Conservation (phyloP, 2,888 invertebrate species). For the Cerastis leucographa region DNA sequence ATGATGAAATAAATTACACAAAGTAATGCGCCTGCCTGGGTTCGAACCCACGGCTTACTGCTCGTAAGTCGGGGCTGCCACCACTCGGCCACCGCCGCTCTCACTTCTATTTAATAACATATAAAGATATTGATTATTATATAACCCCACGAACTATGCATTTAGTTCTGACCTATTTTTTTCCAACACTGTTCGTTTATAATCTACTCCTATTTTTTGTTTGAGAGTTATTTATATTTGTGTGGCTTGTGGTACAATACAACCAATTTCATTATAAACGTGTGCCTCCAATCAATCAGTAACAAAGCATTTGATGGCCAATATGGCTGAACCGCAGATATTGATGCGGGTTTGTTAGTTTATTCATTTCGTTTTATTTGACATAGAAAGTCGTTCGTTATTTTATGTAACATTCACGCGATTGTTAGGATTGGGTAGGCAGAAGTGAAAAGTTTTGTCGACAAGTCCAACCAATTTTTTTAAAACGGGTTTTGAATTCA, state of each 20-base stretch:
- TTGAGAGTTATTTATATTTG: not conserved
- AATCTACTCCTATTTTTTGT: not conserved
- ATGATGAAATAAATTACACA: too few species aligned
- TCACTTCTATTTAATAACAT: too few species aligned
- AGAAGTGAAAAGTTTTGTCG: not conserved
- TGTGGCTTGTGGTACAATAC: not conserved
- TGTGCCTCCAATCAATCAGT: slow-evolving; percentile 36
- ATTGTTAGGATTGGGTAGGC: not conserved
- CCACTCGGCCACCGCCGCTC: too few species aligned
- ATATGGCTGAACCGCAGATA: slow-evolving; percentile 20
- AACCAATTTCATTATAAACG: slow-evolving; percentile 28
- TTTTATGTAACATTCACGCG: not conserved
- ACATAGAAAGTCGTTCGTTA: slow-evolving; percentile 7
- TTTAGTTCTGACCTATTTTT: not conserved
- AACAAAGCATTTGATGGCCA: slow-evolving; percentile 13
- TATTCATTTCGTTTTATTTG: slow-evolving; percentile 30
- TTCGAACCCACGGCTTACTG: too few species aligned
- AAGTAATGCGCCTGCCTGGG: too few species aligned
- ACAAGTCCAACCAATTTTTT: not conserved
- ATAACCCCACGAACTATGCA: not conserved
- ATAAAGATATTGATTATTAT: too few species aligned
- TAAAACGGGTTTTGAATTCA: not conserved
- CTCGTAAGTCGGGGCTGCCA: too few species aligned
- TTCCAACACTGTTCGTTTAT: not conserved
- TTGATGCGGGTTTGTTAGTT: slow-evolving; percentile 6